phyloP scores from a whole-genome alignment of 2,113 vertebrate species.

The Poecile atricapillus region DNA sequence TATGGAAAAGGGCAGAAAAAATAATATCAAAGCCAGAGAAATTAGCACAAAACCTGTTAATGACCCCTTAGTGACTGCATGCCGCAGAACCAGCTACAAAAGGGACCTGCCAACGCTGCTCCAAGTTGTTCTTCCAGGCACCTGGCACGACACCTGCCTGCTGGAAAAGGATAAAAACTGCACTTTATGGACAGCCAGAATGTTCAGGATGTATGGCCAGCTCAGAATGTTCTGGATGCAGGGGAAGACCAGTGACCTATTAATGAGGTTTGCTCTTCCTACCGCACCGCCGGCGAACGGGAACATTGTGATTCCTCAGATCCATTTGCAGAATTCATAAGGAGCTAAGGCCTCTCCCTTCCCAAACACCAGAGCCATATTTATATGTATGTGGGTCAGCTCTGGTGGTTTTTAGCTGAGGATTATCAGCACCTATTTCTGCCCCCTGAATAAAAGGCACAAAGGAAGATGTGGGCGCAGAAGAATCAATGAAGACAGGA shows the following conservation, averaged over 20 bases:
- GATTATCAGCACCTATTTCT: not conserved
- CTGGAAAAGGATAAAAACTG: not conserved
- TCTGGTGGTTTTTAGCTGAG: not conserved
- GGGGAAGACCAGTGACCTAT: fast-evolving
- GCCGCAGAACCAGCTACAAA: not conserved
- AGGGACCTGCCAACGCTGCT: not conserved
- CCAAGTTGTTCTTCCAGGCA: not conserved
- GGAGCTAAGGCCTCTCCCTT: not conserved
- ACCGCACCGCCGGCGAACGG: not conserved
- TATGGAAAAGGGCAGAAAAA: not conserved
- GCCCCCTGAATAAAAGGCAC: not conserved
- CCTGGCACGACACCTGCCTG: not conserved
- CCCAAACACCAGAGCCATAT: not conserved
- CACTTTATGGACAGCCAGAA: not conserved
- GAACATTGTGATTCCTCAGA: not conserved
- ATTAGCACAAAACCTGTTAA: not conserved
- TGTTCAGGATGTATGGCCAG: not conserved
- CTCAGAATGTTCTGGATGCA: slow-evolving; percentile 1
- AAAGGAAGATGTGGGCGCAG: not conserved
- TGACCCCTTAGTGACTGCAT: not conserved
- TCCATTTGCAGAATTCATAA: not conserved
- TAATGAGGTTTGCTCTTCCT: not conserved
- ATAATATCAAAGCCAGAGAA: not conserved
- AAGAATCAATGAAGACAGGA: not conserved
- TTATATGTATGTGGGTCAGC: slow-evolving; percentile 7